Conservation (phyloP, 2,113 vertebrate species). For the Menura novaehollandiae region DNA sequence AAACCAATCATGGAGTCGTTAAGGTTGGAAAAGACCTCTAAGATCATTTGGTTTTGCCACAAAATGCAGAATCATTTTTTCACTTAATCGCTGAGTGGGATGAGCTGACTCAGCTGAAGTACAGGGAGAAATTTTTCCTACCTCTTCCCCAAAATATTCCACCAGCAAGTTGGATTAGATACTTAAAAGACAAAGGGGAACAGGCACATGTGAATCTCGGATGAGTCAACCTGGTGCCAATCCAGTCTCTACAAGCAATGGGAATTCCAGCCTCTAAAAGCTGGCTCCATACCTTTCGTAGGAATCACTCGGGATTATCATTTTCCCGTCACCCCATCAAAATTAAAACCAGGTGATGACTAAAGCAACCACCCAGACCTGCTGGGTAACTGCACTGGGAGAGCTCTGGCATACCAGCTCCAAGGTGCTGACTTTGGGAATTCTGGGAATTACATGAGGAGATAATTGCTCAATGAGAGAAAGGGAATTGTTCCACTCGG, state of each 20-base stretch:
- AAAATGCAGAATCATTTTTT: background rate
- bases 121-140: background rate
- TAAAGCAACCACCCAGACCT: background rate
- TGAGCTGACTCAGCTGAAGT: background rate
- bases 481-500: background rate
- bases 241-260: background rate
- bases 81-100: background rate
- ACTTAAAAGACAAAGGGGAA: background rate
- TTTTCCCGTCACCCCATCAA: background rate
- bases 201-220: background rate
- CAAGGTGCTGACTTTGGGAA: background rate
- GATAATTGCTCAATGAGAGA: background rate
- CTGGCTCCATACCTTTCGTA: fast-evolving
- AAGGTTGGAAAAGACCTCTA: background rate
- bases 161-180: background rate
- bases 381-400: background rate
- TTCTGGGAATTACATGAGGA: background rate
- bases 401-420: background rate
- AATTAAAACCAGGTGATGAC: background rate
- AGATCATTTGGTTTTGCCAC: background rate
- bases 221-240: background rate
- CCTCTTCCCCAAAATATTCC: background rate
- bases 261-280: background rate
- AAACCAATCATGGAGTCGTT: background rate
- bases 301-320: background rate